Evolutionary conservation across 2,113 vertebrate genomes (phyloP).

Genomic region (Seriola aureovittata): DNA sequence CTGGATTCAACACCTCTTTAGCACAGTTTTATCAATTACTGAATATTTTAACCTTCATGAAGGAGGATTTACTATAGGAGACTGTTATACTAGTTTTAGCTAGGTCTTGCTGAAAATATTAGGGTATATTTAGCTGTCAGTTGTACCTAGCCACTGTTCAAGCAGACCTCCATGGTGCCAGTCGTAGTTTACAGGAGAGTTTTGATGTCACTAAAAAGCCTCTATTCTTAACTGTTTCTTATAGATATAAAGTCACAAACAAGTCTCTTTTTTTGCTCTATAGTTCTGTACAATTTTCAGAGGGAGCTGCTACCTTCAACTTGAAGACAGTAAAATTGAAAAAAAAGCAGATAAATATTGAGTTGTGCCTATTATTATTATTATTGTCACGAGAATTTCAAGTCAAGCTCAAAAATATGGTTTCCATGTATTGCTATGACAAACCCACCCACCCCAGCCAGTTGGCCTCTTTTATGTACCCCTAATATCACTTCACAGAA

Average conservation of each 20-base stretch:
- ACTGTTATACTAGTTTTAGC: too few species aligned
- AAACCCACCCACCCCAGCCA: neutral
- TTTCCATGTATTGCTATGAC: slow-evolving; percentile 62
- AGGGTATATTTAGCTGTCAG: too few species aligned
- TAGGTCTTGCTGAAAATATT: too few species aligned
- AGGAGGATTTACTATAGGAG: too few species aligned
- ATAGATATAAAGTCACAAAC: slow-evolving; percentile 9
- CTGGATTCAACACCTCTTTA: too few species aligned
- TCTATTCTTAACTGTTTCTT: slow-evolving; percentile 10
- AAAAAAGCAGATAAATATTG: slow-evolving; percentile 19
- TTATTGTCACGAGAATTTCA: slow-evolving; percentile 10
- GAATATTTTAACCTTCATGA: too few species aligned
- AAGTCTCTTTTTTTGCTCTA: slow-evolving; percentile 23
- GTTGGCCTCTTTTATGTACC: neutral
- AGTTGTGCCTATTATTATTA: slow-evolving; percentile 27
- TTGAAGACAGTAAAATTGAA: slow-evolving; percentile 17
- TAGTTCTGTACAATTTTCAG: slow-evolving; percentile 47
- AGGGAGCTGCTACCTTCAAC: slow-evolving; percentile 10
- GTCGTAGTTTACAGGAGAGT: neutral
- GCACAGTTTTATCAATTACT: too few species aligned
- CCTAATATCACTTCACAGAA: neutral
- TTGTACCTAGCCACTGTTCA: too few species aligned
- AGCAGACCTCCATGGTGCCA: neutral
- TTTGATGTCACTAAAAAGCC: slow-evolving; percentile 34
- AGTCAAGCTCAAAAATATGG: slow-evolving; percentile 7